phyloP scores from a whole-genome alignment of 1,140 invertebrate genomes.

The Drosophila parvula region DNA sequence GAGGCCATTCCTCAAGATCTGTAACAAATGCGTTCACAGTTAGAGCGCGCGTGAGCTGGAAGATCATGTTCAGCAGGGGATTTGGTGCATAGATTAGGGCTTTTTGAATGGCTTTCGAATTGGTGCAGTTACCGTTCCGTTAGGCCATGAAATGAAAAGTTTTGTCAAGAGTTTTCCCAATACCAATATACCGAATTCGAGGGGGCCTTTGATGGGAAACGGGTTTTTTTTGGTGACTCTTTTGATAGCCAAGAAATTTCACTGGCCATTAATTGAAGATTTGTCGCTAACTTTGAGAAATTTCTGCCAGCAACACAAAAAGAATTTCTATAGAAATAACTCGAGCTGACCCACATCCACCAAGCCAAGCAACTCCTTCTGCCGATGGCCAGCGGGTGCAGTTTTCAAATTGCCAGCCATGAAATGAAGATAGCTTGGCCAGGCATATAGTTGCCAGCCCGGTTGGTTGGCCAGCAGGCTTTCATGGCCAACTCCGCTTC shows the following conservation, averaged over 20 bases:
- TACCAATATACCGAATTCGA: constrained; percentile 24
- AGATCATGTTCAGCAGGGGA: constrained; percentile 55
- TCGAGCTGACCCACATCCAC: constrained; percentile 54
- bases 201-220: constrained; percentile 33
- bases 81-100: constrained; percentile 66
- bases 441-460: constrained; percentile 26
- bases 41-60: constrained; percentile 56
- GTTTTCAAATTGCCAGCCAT: constrained; percentile 71
- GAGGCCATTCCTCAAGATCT: constrained; percentile 50
- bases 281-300: constrained; percentile 69
- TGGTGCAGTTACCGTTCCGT: constrained; percentile 58
- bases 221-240: constrained; percentile 58
- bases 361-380: constrained; percentile 57
- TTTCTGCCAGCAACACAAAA: constrained; percentile 65
- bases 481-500: constrained; percentile 21
- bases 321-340: constrained; percentile 76
- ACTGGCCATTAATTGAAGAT: constrained; percentile 74
- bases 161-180: constrained; percentile 51
- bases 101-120: constrained; percentile 64
- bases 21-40: constrained; percentile 68
- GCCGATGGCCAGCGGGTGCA: constrained; percentile 72
- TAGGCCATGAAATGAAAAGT: constrained; percentile 63
- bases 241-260: constrained; percentile 71
- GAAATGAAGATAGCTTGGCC: constrained; percentile 64
- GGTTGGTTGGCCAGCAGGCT: constrained; percentile 18